These are phyloP conservation scores for Amphiura filiformis DNA, from an alignment of 35 echinoderm and acorn worm genomes.

Conservation along the genomic window DNA sequence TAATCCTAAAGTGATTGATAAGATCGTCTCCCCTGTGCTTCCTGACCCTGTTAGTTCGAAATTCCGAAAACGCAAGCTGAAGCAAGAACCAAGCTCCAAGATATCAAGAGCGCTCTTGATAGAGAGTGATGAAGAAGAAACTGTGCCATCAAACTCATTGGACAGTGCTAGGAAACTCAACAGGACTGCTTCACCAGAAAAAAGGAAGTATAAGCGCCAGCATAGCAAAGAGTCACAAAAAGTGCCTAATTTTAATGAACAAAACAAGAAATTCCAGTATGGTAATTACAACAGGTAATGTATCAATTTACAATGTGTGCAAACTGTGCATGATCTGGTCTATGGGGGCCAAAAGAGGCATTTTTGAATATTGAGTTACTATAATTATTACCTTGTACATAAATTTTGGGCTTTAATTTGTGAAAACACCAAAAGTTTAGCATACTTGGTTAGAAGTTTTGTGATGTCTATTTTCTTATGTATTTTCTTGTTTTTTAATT, in stretches of 20 bases:
- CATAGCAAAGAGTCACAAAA: constrained; percentile 39
- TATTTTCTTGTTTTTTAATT: too few species aligned
- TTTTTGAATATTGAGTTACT: too few species aligned
- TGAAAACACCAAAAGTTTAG: too few species aligned
- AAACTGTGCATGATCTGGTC: too few species aligned
- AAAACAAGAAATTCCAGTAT: constrained; percentile 86
- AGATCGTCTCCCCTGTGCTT: constrained; percentile 97
- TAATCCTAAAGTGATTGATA: constrained; percentile 49
- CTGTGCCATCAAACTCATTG: too few species aligned
- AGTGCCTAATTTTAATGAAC: constrained; percentile 74
- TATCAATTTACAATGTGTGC: too few species aligned
- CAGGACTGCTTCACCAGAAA: constrained; percentile 49
- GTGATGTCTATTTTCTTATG: too few species aligned
- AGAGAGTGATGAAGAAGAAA: constrained; percentile 15
- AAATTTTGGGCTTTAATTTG: too few species aligned
- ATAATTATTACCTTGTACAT: too few species aligned
- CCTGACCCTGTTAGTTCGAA: constrained; percentile 52
- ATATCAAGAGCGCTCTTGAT: constrained; percentile 69
- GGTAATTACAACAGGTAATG: constrained; percentile 93
- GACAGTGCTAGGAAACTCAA: constrained; percentile 24
- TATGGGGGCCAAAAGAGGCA: too few species aligned
- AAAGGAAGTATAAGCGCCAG: constrained; percentile 35
- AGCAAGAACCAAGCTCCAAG: constrained; percentile 72
- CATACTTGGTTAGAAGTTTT: too few species aligned
- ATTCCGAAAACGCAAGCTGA: constrained; percentile 67